Evolutionary conservation across 37 sponge, comb jelly and placozoan species (phyloP).

Genomic region (Aplysina aerophoba): DNA sequence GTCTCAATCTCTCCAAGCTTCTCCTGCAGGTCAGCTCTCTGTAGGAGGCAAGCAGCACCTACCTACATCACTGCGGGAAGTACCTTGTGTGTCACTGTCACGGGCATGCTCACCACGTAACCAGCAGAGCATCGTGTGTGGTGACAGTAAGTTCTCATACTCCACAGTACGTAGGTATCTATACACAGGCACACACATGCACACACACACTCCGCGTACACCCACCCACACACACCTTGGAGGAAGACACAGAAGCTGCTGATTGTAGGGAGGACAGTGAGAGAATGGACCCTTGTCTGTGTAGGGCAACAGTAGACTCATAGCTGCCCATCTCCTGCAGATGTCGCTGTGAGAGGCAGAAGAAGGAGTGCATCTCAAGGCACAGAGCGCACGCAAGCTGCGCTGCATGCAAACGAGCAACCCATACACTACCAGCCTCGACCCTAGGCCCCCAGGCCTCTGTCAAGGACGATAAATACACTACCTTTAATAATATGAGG

Average conservation of each 20-base stretch:
- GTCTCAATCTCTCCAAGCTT: slow-evolving; percentile 81
- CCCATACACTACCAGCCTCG: too few species aligned
- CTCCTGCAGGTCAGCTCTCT: slow-evolving; percentile 58
- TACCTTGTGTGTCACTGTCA: neutral
- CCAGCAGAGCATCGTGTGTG: neutral
- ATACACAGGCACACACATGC: neutral
- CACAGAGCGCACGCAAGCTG: too few species aligned
- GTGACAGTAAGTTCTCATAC: neutral
- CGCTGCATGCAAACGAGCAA: too few species aligned
- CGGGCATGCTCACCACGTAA: neutral
- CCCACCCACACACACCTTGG: slow-evolving; percentile 61
- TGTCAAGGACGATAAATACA: too few species aligned
- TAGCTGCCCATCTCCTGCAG: slow-evolving; percentile 58
- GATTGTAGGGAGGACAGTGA: slow-evolving; percentile 76
- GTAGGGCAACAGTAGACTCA: slow-evolving; percentile 40
- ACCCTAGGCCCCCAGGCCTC: too few species aligned
- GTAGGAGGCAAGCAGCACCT: neutral
- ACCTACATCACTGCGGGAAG: neutral
- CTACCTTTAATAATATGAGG: too few species aligned
- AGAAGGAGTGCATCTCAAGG: too few species aligned
- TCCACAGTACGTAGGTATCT: neutral
- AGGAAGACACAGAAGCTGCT: slow-evolving; percentile 75
- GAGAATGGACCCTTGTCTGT: slow-evolving; percentile 82
- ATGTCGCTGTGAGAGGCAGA: too few species aligned
- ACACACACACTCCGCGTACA: too few species aligned